Percentiles rank a stretch among this genome's conserved stretches.
Conservation (phyloP, 2,113 vertebrate genomes). For the Notechis scutatus region DNA sequence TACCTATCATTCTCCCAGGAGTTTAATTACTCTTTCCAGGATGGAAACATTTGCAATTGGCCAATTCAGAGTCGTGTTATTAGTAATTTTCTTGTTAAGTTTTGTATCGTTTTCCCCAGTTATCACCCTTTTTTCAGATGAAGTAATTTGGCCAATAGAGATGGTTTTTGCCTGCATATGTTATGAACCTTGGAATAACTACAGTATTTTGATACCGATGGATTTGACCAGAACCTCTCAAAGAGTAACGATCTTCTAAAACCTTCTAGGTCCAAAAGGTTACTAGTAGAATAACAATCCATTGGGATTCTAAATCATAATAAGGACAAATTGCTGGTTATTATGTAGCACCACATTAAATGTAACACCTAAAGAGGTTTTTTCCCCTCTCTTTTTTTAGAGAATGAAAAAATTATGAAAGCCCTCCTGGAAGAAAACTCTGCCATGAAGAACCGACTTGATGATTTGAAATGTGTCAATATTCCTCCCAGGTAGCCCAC, state of each 20-base stretch:
- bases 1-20: not conserved
- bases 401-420: constrained; percentile 59
- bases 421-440: constrained; percentile 59
- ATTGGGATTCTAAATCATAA: not conserved
- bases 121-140: not conserved
- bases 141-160: not conserved
- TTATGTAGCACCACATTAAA: not conserved
- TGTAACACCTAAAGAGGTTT: not conserved
- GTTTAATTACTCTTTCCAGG: not conserved
- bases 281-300: not conserved
- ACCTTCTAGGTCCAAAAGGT: not conserved
- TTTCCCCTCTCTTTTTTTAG: constrained; percentile 39
- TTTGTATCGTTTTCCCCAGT: not conserved
- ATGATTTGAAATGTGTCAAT: constrained; percentile 44
- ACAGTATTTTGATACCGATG: not conserved
- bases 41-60: not conserved
- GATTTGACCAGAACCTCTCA: not conserved
- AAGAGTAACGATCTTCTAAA: not conserved
- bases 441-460: constrained; percentile 58
- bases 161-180: not conserved
- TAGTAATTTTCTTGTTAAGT: not conserved
- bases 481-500: constrained; percentile 61
- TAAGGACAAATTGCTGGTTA: not conserved
- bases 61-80: not conserved
- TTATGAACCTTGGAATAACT: not conserved